These are phyloP conservation scores for Mya arenaria DNA, from an alignment of 1,140 invertebrate species.

Conservation along the genomic window DNA sequence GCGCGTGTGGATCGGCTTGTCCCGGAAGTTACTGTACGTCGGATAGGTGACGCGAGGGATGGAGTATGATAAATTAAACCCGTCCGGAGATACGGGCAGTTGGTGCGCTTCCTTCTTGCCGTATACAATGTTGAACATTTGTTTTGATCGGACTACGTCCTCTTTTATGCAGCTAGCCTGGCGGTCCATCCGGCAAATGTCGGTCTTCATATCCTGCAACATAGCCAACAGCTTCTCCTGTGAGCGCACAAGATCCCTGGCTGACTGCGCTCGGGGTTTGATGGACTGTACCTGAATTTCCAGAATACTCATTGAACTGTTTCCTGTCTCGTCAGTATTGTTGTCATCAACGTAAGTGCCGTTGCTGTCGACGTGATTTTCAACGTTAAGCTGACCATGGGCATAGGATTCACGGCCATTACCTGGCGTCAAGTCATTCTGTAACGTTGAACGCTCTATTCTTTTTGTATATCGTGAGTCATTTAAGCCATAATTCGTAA, in stretches of 20 bases:
- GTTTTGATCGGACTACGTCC: constrained; percentile 45
- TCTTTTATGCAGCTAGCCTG: constrained; percentile 43
- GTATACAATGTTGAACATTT: constrained; percentile 29
- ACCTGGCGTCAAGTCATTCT: no score
- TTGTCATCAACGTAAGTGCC: no score
- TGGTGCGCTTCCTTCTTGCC: constrained; percentile 15
- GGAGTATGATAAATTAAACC: constrained; percentile 34
- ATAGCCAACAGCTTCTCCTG: constrained; percentile 33
- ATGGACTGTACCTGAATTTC: no score
- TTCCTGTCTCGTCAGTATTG: no score
- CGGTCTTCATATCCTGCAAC: constrained; percentile 32
- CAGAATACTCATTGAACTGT: no score
- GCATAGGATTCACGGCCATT: no score
- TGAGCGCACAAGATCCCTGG: constrained; percentile 19
- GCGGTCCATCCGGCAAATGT: constrained; percentile 41
- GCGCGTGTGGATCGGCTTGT: background rate
- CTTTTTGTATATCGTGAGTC: no score
- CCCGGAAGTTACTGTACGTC: background rate
- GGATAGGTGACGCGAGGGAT: constrained; percentile 19
- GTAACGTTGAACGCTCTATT: no score
- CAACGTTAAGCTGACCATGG: no score
- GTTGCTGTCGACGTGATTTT: no score
- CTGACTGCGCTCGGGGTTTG: constrained; percentile 36
- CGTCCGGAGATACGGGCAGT: background rate
- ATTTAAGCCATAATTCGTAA: no score